Conservation (phyloP, 2,797 vertebrate genomes). For the Perodicticus potto region DNA sequence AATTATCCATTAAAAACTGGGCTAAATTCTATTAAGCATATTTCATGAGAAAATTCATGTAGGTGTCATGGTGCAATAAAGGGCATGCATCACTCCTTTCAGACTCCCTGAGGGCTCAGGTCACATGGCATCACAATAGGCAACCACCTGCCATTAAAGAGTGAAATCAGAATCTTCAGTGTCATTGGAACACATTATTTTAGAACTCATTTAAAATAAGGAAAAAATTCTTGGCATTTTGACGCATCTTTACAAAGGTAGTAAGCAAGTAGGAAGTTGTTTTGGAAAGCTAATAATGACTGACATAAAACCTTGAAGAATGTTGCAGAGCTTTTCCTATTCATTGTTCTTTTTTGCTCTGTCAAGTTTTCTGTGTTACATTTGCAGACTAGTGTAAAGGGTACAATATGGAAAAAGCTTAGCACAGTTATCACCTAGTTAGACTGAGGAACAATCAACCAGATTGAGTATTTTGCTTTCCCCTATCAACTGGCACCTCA, state of each 20-base stretch:
- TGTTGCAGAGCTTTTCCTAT: neutral
- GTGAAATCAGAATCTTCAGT: neutral
- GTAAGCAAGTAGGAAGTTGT: neutral
- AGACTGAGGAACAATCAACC: neutral
- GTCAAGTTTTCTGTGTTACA: neutral
- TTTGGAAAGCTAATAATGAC: slow-evolving; percentile 5
- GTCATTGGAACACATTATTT: slow-evolving; percentile 22
- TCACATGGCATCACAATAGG: neutral
- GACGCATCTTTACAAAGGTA: neutral
- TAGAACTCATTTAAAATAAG: slow-evolving; percentile 47
- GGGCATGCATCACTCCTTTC: neutral
- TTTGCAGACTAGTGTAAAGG: neutral
- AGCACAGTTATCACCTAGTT: neutral
- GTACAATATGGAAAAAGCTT: neutral
- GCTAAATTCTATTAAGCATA: slow-evolving; percentile 30
- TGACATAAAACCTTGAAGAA: neutral
- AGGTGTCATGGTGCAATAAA: neutral
- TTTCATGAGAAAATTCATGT: neutral
- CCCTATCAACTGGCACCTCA: neutral
- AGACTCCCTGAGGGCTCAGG: neutral
- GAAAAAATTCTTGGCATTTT: slow-evolving; percentile 11
- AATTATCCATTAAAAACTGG: neutral
- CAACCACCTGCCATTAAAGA: neutral
- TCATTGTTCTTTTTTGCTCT: slow-evolving; percentile 44
- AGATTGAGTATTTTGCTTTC: slow-evolving; percentile 1